A percentile compares a stretch with the other conserved stretches of the same genome.
Conservation (phyloP, 2,113 vertebrate genomes). For the Labeo catla region DNA sequence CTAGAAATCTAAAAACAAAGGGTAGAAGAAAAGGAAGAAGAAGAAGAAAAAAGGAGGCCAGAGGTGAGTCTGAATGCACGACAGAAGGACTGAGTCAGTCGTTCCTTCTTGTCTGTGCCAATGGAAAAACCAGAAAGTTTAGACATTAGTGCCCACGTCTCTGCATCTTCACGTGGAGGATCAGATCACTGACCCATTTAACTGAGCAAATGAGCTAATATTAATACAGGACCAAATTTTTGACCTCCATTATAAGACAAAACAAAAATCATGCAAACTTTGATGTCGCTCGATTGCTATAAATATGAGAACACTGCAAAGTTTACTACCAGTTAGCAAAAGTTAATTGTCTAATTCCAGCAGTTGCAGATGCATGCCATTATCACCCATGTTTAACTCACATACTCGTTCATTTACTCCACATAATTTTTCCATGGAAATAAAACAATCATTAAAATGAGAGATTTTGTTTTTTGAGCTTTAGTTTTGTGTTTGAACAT, state of each 20-base stretch:
- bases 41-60: conserved; percentile 54
- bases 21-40: conserved; percentile 38
- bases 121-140: conserved; percentile 72
- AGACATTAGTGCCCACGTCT: conserved; percentile 65
- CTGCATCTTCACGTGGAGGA: conserved; percentile 61
- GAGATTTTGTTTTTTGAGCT: neutral
- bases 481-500: neutral
- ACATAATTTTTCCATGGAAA: neutral
- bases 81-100: conserved; percentile 74
- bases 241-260: neutral
- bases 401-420: neutral
- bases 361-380: neutral
- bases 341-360: neutral
- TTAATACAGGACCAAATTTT: neutral
- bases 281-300: neutral
- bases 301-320: neutral
- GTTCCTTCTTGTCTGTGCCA: conserved; percentile 75
- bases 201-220: conserved; percentile 4
- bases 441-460: neutral
- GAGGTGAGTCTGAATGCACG: conserved; percentile 65
- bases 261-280: neutral
- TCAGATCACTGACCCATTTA: conserved; percentile 66
- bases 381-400: neutral
- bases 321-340: neutral
- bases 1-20: conserved; percentile 60